Evolutionary conservation across 2,888 invertebrate species (phyloP).

Genomic region (Diarsia brunnea): DNA sequence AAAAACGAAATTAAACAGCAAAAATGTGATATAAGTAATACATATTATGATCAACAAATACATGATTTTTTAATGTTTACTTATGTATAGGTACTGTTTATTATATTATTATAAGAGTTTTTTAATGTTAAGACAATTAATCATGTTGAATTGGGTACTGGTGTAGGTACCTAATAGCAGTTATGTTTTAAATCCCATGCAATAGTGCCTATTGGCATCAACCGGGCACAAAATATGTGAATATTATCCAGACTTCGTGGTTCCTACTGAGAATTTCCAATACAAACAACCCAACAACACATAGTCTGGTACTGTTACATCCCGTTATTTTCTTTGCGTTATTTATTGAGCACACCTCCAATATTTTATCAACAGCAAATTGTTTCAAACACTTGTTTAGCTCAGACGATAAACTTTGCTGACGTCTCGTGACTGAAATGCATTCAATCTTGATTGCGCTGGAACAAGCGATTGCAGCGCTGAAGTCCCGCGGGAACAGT

Average conservation of each 20-base stretch:
- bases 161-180: background rate
- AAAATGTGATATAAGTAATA: too few species aligned
- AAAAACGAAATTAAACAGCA: too few species aligned
- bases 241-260: background rate
- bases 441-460: constrained; percentile 3
- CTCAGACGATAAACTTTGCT: background rate
- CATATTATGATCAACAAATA: too few species aligned
- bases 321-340: background rate
- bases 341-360: background rate
- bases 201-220: background rate
- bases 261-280: background rate
- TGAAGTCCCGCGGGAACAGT: constrained; percentile 9
- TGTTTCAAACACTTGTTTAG: background rate
- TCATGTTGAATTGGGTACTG: too few species aligned
- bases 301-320: background rate
- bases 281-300: background rate
- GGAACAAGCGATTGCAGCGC: constrained; percentile 4
- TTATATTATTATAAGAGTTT: too few species aligned
- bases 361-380: background rate
- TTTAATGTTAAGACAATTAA: too few species aligned
- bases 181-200: background rate
- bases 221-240: too few species aligned
- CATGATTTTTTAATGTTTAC: too few species aligned
- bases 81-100: too few species aligned
- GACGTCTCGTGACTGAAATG: constrained; percentile 10